Evolutionary conservation across 2,113 vertebrate species (phyloP).

Genomic region (Dasypus novemcinctus): DNA sequence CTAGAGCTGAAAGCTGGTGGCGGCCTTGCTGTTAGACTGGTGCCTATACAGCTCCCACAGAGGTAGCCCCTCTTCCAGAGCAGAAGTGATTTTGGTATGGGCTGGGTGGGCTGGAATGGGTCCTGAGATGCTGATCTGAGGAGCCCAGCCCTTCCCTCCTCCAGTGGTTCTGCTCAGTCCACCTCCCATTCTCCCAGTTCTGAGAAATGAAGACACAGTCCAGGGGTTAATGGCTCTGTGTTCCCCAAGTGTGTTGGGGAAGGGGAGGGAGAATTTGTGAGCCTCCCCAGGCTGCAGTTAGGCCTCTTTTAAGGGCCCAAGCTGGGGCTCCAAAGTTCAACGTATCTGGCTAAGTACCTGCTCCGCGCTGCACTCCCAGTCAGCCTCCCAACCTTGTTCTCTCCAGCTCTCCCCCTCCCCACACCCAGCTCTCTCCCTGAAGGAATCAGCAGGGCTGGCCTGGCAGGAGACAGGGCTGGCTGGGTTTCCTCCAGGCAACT

Average conservation of each 20-base stretch:
- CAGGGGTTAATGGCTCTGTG: neutral
- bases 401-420: neutral
- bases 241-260: neutral
- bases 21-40: neutral
- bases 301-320: neutral
- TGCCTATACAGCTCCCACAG: neutral
- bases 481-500: neutral
- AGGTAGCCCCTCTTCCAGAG: neutral
- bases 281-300: neutral
- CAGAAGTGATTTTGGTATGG: neutral
- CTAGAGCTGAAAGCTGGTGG: neutral
- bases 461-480: neutral
- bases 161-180: neutral
- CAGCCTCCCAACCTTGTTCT: neutral
- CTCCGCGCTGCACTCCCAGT: neutral
- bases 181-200: neutral
- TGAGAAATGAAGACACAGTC: neutral
- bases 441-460: neutral
- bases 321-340: neutral
- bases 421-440: neutral
- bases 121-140: neutral
- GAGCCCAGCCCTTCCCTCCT: neutral
- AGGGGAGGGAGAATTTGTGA: neutral
- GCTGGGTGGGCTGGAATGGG: neutral
- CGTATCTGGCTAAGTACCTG: neutral